A percentile compares a stretch with the other conserved stretches of the same genome.
These are phyloP conservation scores for Ondatra zibethicus DNA, from an alignment of 2,113 vertebrate species.

Conservation along the genomic window DNA sequence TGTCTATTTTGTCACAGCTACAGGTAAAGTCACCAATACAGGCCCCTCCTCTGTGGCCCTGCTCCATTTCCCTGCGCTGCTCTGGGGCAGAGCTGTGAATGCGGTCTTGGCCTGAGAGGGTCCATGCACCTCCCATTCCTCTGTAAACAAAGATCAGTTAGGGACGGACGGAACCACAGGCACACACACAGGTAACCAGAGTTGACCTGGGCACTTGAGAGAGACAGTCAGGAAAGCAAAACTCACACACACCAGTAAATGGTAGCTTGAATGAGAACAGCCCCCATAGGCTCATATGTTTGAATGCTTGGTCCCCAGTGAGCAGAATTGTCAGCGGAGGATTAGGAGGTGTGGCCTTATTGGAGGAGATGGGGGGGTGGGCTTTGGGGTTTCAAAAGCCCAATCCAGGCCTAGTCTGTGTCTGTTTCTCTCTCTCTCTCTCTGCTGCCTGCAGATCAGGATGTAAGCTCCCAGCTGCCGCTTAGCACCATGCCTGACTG, in stretches of 20 bases:
- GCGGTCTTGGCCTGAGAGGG: not conserved
- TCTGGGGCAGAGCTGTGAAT: not conserved
- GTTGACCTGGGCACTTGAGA: not conserved
- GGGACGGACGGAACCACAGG: not conserved
- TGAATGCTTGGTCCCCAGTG: not conserved
- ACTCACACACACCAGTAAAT: not conserved
- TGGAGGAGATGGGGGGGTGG: not conserved
- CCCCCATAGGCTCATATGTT: not conserved
- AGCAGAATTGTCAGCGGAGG: not conserved
- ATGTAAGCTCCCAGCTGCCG: not conserved
- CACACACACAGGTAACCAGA: not conserved
- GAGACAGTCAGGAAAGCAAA: not conserved
- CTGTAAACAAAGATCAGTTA: not conserved
- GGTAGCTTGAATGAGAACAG: not conserved
- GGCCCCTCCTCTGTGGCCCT: not conserved
- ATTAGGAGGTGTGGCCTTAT: not conserved
- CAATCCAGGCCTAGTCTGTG: not conserved
- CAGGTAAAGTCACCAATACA: not conserved
- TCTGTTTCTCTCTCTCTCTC: not conserved
- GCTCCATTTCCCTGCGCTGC: not conserved
- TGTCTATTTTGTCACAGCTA: not conserved
- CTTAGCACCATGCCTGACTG: not conserved
- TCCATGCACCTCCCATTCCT: not conserved
- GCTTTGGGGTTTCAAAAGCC: not conserved
- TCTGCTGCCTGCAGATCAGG: not conserved